Evolutionary conservation across 2,797 vertebrate genomes (phyloP), one percentile per base, ranked within the genome.

Genomic region (Hyperoplus immaculatus): DNA sequence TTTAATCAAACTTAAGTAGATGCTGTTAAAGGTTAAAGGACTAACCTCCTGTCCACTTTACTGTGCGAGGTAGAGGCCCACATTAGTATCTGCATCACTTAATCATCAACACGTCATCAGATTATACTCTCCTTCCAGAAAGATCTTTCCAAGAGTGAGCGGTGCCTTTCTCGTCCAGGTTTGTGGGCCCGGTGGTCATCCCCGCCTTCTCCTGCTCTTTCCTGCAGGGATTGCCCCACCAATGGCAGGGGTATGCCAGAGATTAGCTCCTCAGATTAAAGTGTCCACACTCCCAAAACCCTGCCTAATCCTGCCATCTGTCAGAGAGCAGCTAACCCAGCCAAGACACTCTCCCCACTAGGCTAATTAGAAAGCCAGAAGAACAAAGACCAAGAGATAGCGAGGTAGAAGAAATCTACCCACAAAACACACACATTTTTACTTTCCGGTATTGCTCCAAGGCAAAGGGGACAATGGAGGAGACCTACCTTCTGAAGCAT

Each of bases 221-320:
- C 57, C 86, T 75, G 81, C 66, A 64, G 59, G 89, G 83, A 93
- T 92, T 93, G 90, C 77, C 66, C 64, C 81, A 74, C 89, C 88
- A 93, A 92, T 91, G 81, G 11, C 77, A 78, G 49, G 69, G 78
- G 71, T 65, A 80, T 83, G 84, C 75, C 18, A 82, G 87, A 93
- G 95, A 96, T 96, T 95, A 96, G 74, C 85, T 81, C 66, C 82
- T 78, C 86, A 90, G 95, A 95, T 96, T 96, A 95, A 93, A 93
- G 92, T 91, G 89, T 88, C 89, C 91, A 87, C 90, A 29, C 29
- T 29, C 88, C 92, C 89, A 87, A 91, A 91, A 90, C 88, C 93
- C 87, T 46, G 64, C 71, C 73, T 96, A 96, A 96, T 95, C 95
- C 95, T 81, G 74, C 95, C 95, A 96, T 96, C 95, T 96, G 95